Evolutionary conservation across 2,113 vertebrate species (phyloP).

Genomic region (Eira barbara): DNA sequence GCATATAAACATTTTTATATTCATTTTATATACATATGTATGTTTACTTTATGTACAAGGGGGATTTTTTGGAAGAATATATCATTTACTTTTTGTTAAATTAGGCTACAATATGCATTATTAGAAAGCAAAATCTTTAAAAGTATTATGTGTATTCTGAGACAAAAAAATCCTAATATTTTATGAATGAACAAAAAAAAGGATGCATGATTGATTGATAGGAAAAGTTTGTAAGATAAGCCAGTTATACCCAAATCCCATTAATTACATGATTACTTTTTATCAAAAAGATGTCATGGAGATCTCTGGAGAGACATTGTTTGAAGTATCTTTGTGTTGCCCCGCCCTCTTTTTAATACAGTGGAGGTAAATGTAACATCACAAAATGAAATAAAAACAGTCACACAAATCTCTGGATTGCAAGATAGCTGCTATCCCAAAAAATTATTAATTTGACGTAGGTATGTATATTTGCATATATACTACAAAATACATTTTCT

Average conservation of each 20-base stretch:
- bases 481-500: not conserved
- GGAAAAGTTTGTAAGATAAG: not conserved
- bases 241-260: not conserved
- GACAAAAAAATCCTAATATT: not conserved
- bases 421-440: not conserved
- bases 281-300: not conserved
- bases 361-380: not conserved
- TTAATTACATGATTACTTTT: not conserved
- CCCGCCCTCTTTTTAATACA: not conserved
- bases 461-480: not conserved
- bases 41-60: not conserved
- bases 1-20: not conserved
- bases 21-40: not conserved
- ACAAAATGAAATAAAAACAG: not conserved
- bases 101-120: not conserved
- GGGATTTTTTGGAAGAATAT: not conserved
- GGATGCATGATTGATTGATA: not conserved
- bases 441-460: not conserved
- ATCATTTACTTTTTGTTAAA: not conserved
- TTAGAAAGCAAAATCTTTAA: not conserved
- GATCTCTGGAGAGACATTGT: not conserved
- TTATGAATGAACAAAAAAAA: not conserved
- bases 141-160: not conserved
- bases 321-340: not conserved
- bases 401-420: not conserved